These are phyloP conservation scores for Eupithecia pulchellata DNA, from an alignment of 2,888 invertebrate species.

Conservation along the genomic window DNA sequence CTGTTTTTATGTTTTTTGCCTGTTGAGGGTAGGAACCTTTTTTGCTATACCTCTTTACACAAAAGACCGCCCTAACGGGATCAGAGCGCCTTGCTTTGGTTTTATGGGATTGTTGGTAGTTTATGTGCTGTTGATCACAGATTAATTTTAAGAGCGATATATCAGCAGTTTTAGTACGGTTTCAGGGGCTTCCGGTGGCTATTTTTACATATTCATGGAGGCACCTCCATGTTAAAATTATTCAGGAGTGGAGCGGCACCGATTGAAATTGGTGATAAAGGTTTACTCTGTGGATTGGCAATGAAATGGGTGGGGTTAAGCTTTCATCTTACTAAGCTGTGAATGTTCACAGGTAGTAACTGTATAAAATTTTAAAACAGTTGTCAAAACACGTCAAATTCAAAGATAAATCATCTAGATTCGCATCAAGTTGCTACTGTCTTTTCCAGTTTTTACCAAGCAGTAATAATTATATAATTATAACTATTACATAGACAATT, in stretches of 20 bases:
- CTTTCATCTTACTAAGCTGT: neutral
- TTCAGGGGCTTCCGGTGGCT: slow-evolving; percentile 25
- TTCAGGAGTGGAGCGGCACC: neutral
- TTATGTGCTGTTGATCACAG: slow-evolving; percentile 44
- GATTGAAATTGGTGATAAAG: neutral
- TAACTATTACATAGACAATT: neutral
- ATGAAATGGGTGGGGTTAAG: neutral
- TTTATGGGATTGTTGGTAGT: slow-evolving; percentile 43
- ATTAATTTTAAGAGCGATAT: slow-evolving; percentile 27
- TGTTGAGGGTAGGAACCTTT: slow-evolving; percentile 72
- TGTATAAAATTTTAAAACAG: neutral
- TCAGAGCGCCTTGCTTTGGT: slow-evolving; percentile 51
- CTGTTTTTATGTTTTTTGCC: slow-evolving; percentile 79
- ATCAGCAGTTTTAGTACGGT: slow-evolving; percentile 30
- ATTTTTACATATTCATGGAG: slow-evolving; percentile 21
- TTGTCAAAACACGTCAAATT: neutral
- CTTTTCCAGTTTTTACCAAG: neutral
- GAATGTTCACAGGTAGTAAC: neutral
- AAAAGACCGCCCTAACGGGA: slow-evolving; percentile 81
- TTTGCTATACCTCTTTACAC: slow-evolving; percentile 65
- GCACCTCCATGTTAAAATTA: neutral
- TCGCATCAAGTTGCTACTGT: too few relatives aligned
- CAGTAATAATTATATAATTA: neutral
- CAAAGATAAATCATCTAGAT: neutral
- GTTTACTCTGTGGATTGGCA: neutral